Evolutionary conservation across 2,888 invertebrate genomes (phyloP).

Genomic region (Oxytorus armatus): DNA sequence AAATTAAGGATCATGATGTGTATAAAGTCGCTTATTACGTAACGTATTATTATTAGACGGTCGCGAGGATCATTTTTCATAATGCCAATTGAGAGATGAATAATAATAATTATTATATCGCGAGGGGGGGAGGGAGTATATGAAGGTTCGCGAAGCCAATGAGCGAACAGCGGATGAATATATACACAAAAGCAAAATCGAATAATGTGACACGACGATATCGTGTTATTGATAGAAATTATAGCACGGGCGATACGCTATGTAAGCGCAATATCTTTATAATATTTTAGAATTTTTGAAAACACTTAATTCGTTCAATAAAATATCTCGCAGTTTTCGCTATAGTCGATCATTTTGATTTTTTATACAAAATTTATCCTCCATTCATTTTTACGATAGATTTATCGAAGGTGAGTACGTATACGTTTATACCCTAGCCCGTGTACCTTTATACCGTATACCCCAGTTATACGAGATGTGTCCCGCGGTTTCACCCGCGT

Average conservation of each 20-base stretch:
- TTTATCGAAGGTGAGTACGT: no score
- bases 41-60: slow-evolving; percentile 48
- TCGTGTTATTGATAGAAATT: slow-evolving; percentile 4
- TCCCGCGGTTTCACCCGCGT: no score
- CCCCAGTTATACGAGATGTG: no score
- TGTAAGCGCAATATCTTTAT: slow-evolving; percentile 42
- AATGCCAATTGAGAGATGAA: background rate
- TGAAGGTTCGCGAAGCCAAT: slow-evolving; percentile 16
- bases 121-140: background rate
- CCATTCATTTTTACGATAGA: background rate
- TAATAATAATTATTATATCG: background rate
- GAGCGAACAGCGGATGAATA: background rate
- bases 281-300: slow-evolving; percentile 70
- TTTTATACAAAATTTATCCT: background rate
- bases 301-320: slow-evolving; percentile 75
- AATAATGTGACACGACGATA: slow-evolving; percentile 18
- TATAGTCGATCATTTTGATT: slow-evolving; percentile 62
- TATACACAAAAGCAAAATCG: slow-evolving; percentile 17
- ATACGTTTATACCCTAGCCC: no score
- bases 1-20: slow-evolving; percentile 54
- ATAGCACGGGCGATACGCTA: slow-evolving; percentile 18
- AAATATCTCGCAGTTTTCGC: slow-evolving; percentile 75
- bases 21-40: slow-evolving; percentile 55
- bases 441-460: no score
- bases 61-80: slow-evolving; percentile 15